Evolutionary conservation across 2,888 invertebrate species (phyloP).

Genomic region (Syrphus vitripennis): DNA sequence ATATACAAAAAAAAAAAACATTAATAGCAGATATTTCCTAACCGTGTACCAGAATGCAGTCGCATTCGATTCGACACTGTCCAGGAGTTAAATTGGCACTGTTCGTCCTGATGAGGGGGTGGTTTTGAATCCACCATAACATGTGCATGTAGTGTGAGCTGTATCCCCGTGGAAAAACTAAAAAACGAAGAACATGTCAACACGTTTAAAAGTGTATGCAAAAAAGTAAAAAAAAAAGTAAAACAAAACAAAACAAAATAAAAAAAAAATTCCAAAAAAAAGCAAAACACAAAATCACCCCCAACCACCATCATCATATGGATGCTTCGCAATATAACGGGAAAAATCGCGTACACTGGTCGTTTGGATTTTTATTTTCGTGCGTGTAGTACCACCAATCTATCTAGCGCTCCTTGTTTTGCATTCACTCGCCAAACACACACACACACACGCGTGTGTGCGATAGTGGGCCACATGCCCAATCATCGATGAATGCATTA

Average conservation of each 20-base stretch:
- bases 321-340: conserved; percentile 16
- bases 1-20: neutral
- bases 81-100: conserved; percentile 60
- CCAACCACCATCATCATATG: conserved; percentile 59
- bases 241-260: conserved; percentile 42
- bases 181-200: conserved; percentile 70
- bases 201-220: conserved; percentile 63
- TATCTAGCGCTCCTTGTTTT: conserved; percentile 71
- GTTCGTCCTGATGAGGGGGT: conserved; percentile 64
- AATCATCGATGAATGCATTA: conserved; percentile 71
- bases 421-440: conserved; percentile 55
- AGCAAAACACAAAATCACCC: conserved; percentile 73
- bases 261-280: neutral
- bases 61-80: conserved; percentile 48
- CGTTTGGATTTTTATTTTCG: conserved; percentile 71
- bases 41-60: conserved; percentile 51
- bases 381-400: conserved; percentile 67
- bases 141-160: conserved; percentile 27
- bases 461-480: conserved; percentile 70
- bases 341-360: conserved; percentile 54
- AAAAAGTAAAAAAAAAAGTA: conserved; percentile 68
- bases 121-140: conserved; percentile 43
- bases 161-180: conserved; percentile 63
- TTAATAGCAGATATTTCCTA: neutral
- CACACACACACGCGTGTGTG: conserved; percentile 36